A percentile compares a stretch with the other conserved stretches of the same genome.
Conservation (phyloP, 2,888 invertebrate species). For the Dioctria linearis region DNA sequence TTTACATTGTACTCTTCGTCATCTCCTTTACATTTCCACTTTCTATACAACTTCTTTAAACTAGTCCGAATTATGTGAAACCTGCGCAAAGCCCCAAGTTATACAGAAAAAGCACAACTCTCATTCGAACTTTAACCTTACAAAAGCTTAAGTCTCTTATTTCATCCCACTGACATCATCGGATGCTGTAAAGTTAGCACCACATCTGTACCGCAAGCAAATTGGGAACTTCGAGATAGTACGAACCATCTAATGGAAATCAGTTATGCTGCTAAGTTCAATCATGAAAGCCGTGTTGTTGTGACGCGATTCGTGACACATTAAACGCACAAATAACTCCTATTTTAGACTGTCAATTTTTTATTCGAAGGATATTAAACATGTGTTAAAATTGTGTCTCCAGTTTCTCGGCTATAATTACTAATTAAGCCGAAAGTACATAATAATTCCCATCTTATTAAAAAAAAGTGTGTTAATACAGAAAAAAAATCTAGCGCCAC, state of each 20-base stretch:
- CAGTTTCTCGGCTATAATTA: not conserved
- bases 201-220: slow-evolving; percentile 47
- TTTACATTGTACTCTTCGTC: not conserved
- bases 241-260: slow-evolving; percentile 42
- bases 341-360: not conserved
- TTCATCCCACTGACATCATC: slow-evolving; percentile 41
- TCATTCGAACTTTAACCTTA: not conserved
- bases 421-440: not conserved
- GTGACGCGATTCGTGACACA: slow-evolving; percentile 20
- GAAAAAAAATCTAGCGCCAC: slow-evolving; percentile 22
- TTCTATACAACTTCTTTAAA: not conserved
- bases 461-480: slow-evolving; percentile 1
- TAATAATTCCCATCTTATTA: not conserved
- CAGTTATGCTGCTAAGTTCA: slow-evolving; percentile 45
- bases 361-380: not conserved
- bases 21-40: not conserved
- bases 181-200: slow-evolving; percentile 47
- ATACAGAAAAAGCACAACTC: slow-evolving; percentile 33
- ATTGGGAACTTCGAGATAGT: slow-evolving; percentile 46
- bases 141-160: slow-evolving; percentile 40
- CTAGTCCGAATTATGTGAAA: slow-evolving; percentile 7
- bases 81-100: slow-evolving; percentile 23
- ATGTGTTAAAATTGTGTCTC: not conserved
- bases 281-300: slow-evolving; percentile 32
- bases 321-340: slow-evolving; percentile 13